Conservation (phyloP, 2,113 vertebrate genomes). For the Chlorocebus sabaeus region DNA sequence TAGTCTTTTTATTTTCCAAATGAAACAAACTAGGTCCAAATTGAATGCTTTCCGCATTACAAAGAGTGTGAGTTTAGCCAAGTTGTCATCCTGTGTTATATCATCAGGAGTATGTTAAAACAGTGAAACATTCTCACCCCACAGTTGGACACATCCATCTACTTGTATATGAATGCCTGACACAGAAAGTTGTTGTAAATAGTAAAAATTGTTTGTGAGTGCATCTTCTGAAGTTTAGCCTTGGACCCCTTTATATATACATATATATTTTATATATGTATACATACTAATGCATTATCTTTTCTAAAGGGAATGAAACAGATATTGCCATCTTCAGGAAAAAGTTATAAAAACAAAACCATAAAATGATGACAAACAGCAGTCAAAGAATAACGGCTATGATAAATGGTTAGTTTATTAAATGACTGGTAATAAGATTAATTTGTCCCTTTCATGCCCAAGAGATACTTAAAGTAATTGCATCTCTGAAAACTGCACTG, state of each 20-base stretch:
- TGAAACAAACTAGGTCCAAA: background rate
- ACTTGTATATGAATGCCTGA: background rate
- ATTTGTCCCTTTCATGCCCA: conserved; percentile 84
- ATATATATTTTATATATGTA: no score
- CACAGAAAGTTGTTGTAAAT: background rate
- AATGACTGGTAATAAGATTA: conserved; percentile 89
- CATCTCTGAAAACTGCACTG: conserved; percentile 89
- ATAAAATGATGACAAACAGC: conserved; percentile 64
- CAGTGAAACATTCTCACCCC: background rate
- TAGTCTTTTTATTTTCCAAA: background rate
- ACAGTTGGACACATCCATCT: no score
- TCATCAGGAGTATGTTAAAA: background rate
- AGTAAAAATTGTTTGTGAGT: background rate
- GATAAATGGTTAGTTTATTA: conserved; percentile 88
- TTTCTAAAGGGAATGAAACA: background rate
- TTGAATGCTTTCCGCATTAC: background rate
- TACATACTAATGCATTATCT: no score
- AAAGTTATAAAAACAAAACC: conserved; percentile 63
- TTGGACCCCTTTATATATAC: background rate
- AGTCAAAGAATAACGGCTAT: conserved; percentile 79
- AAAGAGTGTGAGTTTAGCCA: background rate
- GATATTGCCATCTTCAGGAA: background rate
- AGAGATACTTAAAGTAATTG: conserved; percentile 97
- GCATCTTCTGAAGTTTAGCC: background rate
- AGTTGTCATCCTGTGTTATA: background rate